Conservation (phyloP, 2,113 vertebrate species). For the Albula goreensis region DNA sequence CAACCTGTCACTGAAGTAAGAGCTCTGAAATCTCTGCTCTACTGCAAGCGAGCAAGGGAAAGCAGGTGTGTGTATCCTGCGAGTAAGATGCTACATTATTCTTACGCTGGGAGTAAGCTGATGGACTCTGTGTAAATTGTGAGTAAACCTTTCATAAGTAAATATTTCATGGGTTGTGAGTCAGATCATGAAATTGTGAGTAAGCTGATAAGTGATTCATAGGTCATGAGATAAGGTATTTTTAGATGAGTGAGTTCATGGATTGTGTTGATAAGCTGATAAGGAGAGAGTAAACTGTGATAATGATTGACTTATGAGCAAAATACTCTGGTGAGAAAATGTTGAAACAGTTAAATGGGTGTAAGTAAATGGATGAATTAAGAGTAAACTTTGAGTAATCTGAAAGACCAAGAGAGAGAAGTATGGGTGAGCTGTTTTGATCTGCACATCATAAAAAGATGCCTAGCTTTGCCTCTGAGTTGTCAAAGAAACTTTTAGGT, state of each 20-base stretch:
- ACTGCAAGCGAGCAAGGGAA: neutral
- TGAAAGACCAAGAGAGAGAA: no score
- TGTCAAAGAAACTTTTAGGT: no score
- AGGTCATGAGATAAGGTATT: no score
- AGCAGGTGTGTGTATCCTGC: no score
- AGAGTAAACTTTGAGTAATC: no score
- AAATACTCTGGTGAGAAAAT: no score
- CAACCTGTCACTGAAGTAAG: neutral
- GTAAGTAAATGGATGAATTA: no score
- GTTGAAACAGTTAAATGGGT: no score
- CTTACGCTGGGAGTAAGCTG: neutral
- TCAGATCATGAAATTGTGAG: neutral
- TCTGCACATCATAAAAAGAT: no score
- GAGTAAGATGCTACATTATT: no score
- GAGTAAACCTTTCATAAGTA: neutral
- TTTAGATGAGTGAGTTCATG: neutral
- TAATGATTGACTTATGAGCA: neutral
- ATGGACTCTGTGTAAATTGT: neutral
- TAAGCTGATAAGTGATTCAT: neutral
- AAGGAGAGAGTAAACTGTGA: neutral
- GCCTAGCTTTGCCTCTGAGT: no score
- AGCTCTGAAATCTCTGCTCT: neutral
- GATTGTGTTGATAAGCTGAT: neutral
- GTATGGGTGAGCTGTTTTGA: no score
- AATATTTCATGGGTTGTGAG: neutral